Base-by-base conservation (phyloP, 2,113 vertebrate genomes). In the Gavialis gangeticus region DNA sequence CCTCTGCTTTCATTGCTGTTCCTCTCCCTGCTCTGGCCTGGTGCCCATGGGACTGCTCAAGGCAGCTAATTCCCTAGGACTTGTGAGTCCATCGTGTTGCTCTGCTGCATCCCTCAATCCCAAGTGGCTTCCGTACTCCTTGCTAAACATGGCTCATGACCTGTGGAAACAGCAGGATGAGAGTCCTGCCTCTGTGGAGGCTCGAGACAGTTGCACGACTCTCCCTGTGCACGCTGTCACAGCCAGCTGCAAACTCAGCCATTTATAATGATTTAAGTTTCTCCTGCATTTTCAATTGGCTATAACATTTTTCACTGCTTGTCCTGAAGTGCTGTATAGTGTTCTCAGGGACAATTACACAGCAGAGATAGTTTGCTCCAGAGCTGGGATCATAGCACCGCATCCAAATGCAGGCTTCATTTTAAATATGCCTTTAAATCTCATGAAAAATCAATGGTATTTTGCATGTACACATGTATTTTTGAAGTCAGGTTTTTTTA, bases 21-120 rank as follows among this genome's bases (percentile, higher is more conserved):
- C 66, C 69, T 58, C 80, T 30, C 0, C 46, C 46, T 46, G 0
- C 59, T 79, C 17, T 11, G 16, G 5, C 3, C n/a, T 3, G 56
- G 16, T 10, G 27, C 10, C 63, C 24, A 24, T 60, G 56, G 62
- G 66, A 2, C 11, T 54, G 15, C 14, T 14, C 69, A 18, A 14
- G 22, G 12, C 2, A 11, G 9, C 13, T 37, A 78, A 12, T 16
- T 63, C 34, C 10, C 6, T 78, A 58, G 28, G 37, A 76, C 37
- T 0, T 54, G 37, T 15, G 30, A 22, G n/a, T 34, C 18, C n/a
- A 1, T 17, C 4, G 0, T 1, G 0, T 3, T 34, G 46, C 34
- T 92, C 79, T 17, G 57, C 78, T 67, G 12, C 10, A 62, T 25
- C 21, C 15, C 73, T 80, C 80, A 89, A 81, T 77, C 79, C 58